Base-by-base conservation (phyloP, 1,140 invertebrate genomes). In the Asobara japonica region DNA sequence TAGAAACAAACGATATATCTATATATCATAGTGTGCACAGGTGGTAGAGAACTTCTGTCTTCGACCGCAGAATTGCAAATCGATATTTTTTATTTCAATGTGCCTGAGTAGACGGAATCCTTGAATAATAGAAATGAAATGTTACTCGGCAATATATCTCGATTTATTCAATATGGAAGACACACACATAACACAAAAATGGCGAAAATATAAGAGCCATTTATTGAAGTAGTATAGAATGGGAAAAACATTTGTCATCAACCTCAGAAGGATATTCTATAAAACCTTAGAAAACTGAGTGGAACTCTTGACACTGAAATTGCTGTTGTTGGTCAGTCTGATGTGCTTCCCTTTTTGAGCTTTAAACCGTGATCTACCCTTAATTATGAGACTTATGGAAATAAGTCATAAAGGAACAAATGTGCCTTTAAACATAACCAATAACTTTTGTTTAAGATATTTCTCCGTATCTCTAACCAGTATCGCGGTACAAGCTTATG, bases 41-140 rank as follows among this genome's bases (percentile, higher is more conserved):
- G 22, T 56, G 51, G 18, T 27, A 22, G 22, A 56, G 22, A 56
- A 56, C 25, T 45, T 45, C 41, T 56, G 51, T 56, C 51, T 56
- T 11, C 22, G 11, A 8, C 51, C 51, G 8, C 51, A 56, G 25
- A 56, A 56, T 56, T 56, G 13, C 51, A 18, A 56, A 56, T 56
- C 51, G 51, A 56, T 56, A 51, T 51, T 51, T 25, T 22, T 51
- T 22, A 27, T 56, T 25, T 56, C 51, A 56, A 56, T 56, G 51
- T 13, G 10, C 13, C 18, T 10, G 22, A n/a, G 22, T 13, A 51
- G 5, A 51, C 8, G 20, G 31, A 6, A 36, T 36, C 5, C 5
- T 6, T 36, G 31, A 36, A 36, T 36, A 36, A 36, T 6, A n/a
- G n/a, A n/a, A n/a, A n/a, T n/a, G n/a, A n/a, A n/a, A n/a, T n/a